These are phyloP conservation scores for Hypena proboscidalis DNA, from an alignment of 2,888 invertebrate genomes.

Conservation along the genomic window DNA sequence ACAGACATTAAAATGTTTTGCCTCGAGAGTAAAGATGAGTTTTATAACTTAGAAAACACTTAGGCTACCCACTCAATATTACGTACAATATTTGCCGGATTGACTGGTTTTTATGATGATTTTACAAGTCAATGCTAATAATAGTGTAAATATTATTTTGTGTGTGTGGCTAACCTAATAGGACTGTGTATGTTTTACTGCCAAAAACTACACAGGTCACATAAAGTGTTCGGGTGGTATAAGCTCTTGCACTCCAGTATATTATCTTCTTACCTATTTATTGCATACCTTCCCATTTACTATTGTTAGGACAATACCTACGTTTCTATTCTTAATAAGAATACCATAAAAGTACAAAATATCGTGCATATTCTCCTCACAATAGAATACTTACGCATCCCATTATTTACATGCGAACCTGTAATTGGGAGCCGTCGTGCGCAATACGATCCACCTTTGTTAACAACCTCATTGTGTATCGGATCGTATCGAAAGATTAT, in stretches of 20 bases:
- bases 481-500: constrained; percentile 25
- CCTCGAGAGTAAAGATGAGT: too few species aligned
- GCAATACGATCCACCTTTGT: constrained; percentile 37
- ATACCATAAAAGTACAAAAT: constrained; percentile 20
- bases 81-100: too few species aligned
- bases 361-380: constrained; percentile 20
- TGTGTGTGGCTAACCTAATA: too few species aligned
- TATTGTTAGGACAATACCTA: constrained; percentile 2
- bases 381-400: constrained; percentile 28
- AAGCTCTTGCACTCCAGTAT: neutral
- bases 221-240: too few species aligned
- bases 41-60: too few species aligned
- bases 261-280: neutral
- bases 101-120: too few species aligned
- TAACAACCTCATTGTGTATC: constrained; percentile 30
- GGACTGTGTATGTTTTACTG: too few species aligned
- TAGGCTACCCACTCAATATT: too few species aligned
- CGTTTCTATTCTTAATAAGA: neutral
- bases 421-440: constrained; percentile 43
- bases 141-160: too few species aligned
- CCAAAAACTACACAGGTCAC: too few species aligned
- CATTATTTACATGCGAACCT: constrained; percentile 27
- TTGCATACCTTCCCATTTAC: neutral
- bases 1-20: too few species aligned
- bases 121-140: too few species aligned